Conservation (phyloP, 2,888 invertebrate genomes). For the Cosmopolites sordidus region DNA sequence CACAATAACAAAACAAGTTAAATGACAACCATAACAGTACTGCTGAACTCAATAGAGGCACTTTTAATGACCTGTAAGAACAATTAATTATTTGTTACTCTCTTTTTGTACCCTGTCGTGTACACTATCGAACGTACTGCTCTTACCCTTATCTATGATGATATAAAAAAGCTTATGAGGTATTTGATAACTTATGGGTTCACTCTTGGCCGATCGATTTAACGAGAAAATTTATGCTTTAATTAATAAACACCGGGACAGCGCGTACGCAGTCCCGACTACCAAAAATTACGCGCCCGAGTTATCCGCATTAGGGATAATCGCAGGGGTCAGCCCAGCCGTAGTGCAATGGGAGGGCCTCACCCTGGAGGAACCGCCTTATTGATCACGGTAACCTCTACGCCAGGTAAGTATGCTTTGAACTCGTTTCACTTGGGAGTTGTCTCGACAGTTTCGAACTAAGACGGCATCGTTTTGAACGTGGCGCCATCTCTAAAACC, state of each 20-base stretch:
- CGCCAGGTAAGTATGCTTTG: constrained; percentile 50
- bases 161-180: too few relatives aligned
- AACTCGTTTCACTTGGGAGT: constrained; percentile 2
- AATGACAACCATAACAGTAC: too few relatives aligned
- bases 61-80: too few relatives aligned
- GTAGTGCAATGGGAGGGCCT: constrained; percentile 70
- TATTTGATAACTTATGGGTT: too few relatives aligned
- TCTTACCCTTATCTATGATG: too few relatives aligned
- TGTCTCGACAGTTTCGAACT: background rate
- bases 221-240: constrained; percentile 6
- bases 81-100: too few relatives aligned
- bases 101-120: too few relatives aligned
- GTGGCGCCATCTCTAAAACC: background rate
- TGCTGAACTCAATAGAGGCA: too few relatives aligned
- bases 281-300: constrained; percentile 67
- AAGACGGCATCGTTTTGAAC: background rate
- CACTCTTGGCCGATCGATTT: too few relatives aligned
- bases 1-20: too few relatives aligned
- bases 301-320: constrained; percentile 69
- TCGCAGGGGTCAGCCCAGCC: constrained; percentile 72
- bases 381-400: constrained; percentile 62
- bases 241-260: constrained; percentile 48
- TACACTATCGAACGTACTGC: too few relatives aligned
- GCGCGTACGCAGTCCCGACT: constrained; percentile 64
- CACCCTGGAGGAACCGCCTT: constrained; percentile 68